These are phyloP conservation scores for Hemaris fuciformis DNA, from an alignment of 2,888 invertebrate genomes.

Conservation along the genomic window DNA sequence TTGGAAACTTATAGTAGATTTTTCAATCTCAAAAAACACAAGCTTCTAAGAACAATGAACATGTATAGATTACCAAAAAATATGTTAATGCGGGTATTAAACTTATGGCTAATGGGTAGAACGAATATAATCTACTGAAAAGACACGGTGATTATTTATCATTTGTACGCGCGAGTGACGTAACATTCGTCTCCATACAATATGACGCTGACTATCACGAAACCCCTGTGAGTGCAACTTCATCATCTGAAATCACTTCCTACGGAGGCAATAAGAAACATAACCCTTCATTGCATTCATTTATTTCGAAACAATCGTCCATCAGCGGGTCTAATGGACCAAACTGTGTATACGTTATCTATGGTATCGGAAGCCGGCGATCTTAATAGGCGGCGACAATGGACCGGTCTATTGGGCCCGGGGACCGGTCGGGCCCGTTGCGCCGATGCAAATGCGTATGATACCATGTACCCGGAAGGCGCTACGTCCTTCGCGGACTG, in stretches of 20 bases:
- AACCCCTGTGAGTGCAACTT: neutral
- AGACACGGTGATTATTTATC: no score
- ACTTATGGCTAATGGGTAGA: no score
- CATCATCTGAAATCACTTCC: neutral
- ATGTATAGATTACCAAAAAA: no score
- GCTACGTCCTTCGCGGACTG: neutral
- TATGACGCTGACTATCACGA: neutral
- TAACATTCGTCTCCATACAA: neutral
- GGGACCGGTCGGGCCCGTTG: slow-evolving; percentile 11
- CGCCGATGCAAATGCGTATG: slow-evolving; percentile 12
- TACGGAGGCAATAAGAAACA: slow-evolving; percentile 27
- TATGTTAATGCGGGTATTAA: no score
- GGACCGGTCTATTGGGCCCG: slow-evolving; percentile 4
- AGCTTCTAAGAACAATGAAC: no score
- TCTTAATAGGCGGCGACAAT: slow-evolving; percentile 15
- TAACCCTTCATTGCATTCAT: slow-evolving; percentile 4
- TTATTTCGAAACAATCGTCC: slow-evolving; percentile 8
- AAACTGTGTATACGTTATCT: slow-evolving; percentile 17
- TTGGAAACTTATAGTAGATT: no score
- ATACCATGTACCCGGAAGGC: slow-evolving; percentile 10
- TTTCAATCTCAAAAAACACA: no score
- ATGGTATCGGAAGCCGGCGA: slow-evolving; percentile 14
- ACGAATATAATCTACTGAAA: no score
- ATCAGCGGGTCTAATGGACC: slow-evolving; percentile 7
- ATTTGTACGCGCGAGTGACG: no score